Base-by-base conservation (phyloP, 2,113 vertebrate genomes). In the Gorsachius goisagi region DNA sequence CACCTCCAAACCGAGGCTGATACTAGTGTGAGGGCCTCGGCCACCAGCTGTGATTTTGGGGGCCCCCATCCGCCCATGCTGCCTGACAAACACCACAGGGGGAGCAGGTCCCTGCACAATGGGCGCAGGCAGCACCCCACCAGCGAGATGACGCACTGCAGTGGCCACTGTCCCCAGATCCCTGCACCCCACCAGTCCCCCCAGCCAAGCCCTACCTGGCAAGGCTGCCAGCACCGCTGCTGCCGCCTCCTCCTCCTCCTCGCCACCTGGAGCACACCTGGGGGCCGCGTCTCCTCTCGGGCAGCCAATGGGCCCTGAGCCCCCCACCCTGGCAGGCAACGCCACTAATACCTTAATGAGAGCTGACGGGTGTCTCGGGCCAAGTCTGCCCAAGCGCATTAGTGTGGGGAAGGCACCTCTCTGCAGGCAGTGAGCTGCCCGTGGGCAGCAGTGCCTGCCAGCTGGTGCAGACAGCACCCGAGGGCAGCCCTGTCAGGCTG, bases 61-160 rank as follows among this genome's bases (percentile, higher is more conserved):
- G 18, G 33, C 19, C 13, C 59, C 64, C 3, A 0, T 14, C 12
- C 26, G 6, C 22, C 32, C 2, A 0, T 4, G 13, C 32, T 23
- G 11, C 73, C 41, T 5, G 28, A 3, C 3, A 7, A 37, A 90
- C 64, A 21, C 44, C 18, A 33, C 78, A 27, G 5, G n/a, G 2
- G 41, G 32, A 97, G 88, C 88, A 74, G 12, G 68, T 95, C 92
- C 93, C 91, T 18, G 14, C 33, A 73, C 24, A 53, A 67, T 6
- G 28, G 22, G 7, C 21, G 22, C 11, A 13, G 47, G 8, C 3
- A 6, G 27, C 68, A 60, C 69, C 27, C 24, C 13, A 32, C 28
- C 39, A 60, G 12, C 0, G 0, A 59, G 39, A 72, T 32, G 28
- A 60, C 39, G 33, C 0, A 1, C 26, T 1, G 2, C 17, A 3